These are phyloP conservation scores for Drosophila sturtevanti DNA, from an alignment of 1,140 invertebrate species.

Conservation along the genomic window DNA sequence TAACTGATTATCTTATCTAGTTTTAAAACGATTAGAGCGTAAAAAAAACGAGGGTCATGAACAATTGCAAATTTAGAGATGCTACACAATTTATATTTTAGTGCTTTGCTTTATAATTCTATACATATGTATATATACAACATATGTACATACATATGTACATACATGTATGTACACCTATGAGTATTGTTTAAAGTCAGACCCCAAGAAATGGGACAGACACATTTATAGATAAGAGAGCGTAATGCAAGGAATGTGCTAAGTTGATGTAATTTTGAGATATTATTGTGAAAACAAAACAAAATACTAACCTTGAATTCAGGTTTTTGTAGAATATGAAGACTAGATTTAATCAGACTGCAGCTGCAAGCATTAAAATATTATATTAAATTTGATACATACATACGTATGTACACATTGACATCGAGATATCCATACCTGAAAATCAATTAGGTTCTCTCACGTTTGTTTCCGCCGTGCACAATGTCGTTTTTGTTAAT, in stretches of 20 bases:
- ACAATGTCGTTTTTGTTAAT: neutral
- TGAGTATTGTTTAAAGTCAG: neutral
- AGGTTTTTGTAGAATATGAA: neutral
- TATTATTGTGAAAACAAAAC: neutral
- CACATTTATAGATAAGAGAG: neutral
- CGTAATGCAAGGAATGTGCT: neutral
- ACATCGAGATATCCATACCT: constrained; percentile 34
- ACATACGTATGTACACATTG: too few species aligned
- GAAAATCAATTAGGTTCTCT: constrained; percentile 33
- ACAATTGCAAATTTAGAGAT: neutral
- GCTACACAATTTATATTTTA: too few species aligned
- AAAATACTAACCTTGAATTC: neutral
- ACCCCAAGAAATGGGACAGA: neutral
- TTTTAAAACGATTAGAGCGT: neutral
- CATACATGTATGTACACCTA: neutral
- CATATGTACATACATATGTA: neutral
- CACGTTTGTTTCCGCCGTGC: neutral
- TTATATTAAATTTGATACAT: constrained; percentile 29
- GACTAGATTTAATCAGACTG: neutral
- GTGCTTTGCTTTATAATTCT: too few species aligned
- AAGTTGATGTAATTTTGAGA: neutral
- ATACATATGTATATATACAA: neutral
- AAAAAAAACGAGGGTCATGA: neutral
- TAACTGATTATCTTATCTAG: neutral
- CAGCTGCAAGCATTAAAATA: constrained; percentile 16